phyloP scores from a whole-genome alignment of 1,140 invertebrate genomes.

The Spodoptera frugiperda region DNA sequence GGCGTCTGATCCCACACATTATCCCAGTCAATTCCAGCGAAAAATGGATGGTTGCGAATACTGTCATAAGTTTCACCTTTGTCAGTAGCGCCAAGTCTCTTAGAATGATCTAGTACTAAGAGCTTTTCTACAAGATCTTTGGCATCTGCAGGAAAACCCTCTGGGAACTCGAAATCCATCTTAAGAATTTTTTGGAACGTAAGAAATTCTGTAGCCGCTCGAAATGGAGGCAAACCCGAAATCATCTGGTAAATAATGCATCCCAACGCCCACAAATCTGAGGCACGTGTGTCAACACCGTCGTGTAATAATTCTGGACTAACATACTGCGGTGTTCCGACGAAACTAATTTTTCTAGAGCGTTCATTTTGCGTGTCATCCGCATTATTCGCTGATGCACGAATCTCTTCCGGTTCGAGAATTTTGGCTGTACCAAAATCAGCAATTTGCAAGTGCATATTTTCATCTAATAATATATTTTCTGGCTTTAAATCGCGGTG shows the following conservation, averaged over 20 bases:
- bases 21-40: slow-evolving; percentile 94
- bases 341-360: slow-evolving; percentile 94
- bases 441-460: slow-evolving; percentile 98
- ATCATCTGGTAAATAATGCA: slow-evolving; percentile 99
- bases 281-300: slow-evolving; percentile 92
- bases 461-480: slow-evolving; percentile 95
- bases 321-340: slow-evolving; percentile 99
- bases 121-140: slow-evolving; percentile 96
- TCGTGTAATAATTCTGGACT: slow-evolving; percentile 97
- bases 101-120: slow-evolving; percentile 92
- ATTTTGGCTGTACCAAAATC: slow-evolving; percentile 99
- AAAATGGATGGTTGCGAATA: slow-evolving; percentile 95
- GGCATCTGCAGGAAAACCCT: slow-evolving; percentile 94
- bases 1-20: slow-evolving; percentile 92
- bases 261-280: slow-evolving; percentile 99
- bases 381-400: slow-evolving; percentile 58
- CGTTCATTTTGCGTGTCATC: slow-evolving; percentile 76
- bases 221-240: slow-evolving; percentile 96
- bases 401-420: slow-evolving; percentile 83
- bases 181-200: slow-evolving; percentile 98
- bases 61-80: slow-evolving; percentile 91
- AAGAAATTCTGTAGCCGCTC: slow-evolving; percentile 96
- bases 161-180: slow-evolving; percentile 96
- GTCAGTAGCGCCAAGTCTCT: slow-evolving; percentile 95
- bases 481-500: slow-evolving; percentile 97